A percentile compares a stretch with the other conserved stretches of the same genome.
phyloP scores from a whole-genome alignment of 64 coral and sea anemone species.

The Acropora tenuis region DNA sequence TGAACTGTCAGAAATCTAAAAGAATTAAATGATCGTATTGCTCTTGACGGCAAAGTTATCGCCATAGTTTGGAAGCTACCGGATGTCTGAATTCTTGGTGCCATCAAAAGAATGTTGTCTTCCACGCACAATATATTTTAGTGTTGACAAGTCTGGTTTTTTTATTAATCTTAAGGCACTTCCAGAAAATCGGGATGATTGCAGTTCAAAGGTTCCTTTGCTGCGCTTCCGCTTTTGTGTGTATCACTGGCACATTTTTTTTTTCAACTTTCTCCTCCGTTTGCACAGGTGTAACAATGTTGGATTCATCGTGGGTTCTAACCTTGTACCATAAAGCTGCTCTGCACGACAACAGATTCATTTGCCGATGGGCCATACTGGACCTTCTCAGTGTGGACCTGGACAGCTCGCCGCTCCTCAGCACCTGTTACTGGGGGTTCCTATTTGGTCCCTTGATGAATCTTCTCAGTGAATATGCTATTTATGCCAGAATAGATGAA shows the following conservation, averaged over 20 bases:
- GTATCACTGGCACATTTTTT: neutral
- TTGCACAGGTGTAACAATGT: neutral
- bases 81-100: too few relatives aligned
- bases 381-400: constrained; percentile 73
- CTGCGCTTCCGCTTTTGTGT: neutral
- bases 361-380: constrained; percentile 80
- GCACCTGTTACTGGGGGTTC: constrained; percentile 67
- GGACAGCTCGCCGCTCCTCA: constrained; percentile 57
- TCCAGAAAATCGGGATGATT: too few relatives aligned
- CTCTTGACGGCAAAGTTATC: neutral
- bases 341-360: constrained; percentile 67
- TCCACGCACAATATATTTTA: too few relatives aligned
- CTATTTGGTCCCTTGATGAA: constrained; percentile 66
- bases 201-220: too few relatives aligned
- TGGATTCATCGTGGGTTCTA: constrained; percentile 74
- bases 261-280: neutral
- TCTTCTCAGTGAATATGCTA: constrained; percentile 74
- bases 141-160: too few relatives aligned
- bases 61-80: neutral
- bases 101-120: too few relatives aligned
- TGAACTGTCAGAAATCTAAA: too few relatives aligned
- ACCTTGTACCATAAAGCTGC: constrained; percentile 60
- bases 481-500: constrained; percentile 64
- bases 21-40: neutral
- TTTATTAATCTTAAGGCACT: too few relatives aligned